These are phyloP conservation scores for Procambarus virginalis DNA, from an alignment of 1,140 invertebrate genomes.

Conservation along the genomic window DNA sequence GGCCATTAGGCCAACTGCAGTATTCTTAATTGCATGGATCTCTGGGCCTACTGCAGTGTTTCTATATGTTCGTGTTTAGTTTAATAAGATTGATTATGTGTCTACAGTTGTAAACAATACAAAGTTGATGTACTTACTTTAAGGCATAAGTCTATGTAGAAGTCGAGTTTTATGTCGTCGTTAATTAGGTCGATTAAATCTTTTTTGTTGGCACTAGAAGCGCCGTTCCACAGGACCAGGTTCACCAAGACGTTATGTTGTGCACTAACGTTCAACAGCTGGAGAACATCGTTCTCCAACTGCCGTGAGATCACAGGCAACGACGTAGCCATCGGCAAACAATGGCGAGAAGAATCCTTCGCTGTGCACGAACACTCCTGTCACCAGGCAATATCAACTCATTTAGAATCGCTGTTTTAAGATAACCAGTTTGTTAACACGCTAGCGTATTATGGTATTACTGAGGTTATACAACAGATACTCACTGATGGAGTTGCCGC, in stretches of 20 bases:
- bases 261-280: slow-evolving; percentile 9
- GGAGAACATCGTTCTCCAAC: slow-evolving; percentile 24
- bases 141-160: slow-evolving; percentile 74
- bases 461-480: slow-evolving; percentile 1
- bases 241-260: slow-evolving; percentile 74
- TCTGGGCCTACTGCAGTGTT: no score
- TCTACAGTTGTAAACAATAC: background rate
- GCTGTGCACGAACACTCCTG: slow-evolving; percentile 75
- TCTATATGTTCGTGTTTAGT: no score
- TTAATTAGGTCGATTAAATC: slow-evolving; percentile 72
- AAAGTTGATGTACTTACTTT: slow-evolving; percentile 65
- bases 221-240: slow-evolving; percentile 75
- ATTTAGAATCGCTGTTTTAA: no score
- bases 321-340: slow-evolving; percentile 15
- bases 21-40: no score
- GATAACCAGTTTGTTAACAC: no score
- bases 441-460: no score
- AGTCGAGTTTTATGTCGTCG: slow-evolving; percentile 74
- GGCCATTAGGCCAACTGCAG: no score
- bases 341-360: slow-evolving; percentile 73
- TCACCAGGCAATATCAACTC: no score
- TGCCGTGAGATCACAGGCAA: slow-evolving; percentile 8
- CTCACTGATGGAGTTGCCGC: slow-evolving; percentile 76
- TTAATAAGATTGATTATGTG: no score
- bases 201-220: slow-evolving; percentile 72